Evolutionary conservation across 2,113 vertebrate genomes (phyloP).

Genomic region (Apistogramma diplotaenia): DNA sequence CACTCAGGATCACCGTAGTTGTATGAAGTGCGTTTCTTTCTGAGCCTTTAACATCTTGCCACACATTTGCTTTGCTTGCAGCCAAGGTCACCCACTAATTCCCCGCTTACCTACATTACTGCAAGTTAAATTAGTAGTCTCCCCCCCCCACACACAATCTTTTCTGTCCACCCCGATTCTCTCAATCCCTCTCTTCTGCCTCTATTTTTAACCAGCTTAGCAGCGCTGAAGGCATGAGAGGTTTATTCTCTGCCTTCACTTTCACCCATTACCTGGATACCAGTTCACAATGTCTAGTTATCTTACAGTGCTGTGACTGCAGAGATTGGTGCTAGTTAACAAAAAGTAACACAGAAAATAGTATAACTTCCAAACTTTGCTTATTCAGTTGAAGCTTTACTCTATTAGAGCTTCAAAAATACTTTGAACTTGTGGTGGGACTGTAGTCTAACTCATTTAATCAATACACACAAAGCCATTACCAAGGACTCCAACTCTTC

Average conservation of each 20-base stretch:
- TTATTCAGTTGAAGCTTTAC: neutral
- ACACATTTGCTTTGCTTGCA: conserved; percentile 8
- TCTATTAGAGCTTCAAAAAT: neutral
- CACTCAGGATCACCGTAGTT: neutral
- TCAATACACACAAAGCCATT: conserved; percentile 41
- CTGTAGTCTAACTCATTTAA: neutral
- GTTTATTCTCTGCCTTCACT: conserved; percentile 64
- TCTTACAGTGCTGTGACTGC: conserved; percentile 38
- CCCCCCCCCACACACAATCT: conserved; percentile 32
- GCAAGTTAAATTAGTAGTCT: conserved; percentile 34
- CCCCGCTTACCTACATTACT: conserved; percentile 46
- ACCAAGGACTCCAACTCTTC: conserved; percentile 12
- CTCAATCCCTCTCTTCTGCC: conserved; percentile 57
- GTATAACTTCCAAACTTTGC: neutral
- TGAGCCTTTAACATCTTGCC: neutral
- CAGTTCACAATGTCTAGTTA: conserved; percentile 60
- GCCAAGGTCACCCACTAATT: conserved; percentile 57
- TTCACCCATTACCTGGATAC: conserved; percentile 64
- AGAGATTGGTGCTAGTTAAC: conserved; percentile 30
- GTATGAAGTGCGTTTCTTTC: conserved; percentile 6
- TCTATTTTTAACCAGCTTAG: conserved; percentile 77
- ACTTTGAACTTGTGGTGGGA: neutral
- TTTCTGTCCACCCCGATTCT: conserved; percentile 50
- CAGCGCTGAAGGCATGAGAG: conserved; percentile 43
- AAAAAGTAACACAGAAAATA: neutral